A percentile compares a stretch with the other conserved stretches of the same genome.
Evolutionary conservation across 35 echinoderm and acorn worm species (phyloP).

Genomic region (Eucidaris tribuloides): DNA sequence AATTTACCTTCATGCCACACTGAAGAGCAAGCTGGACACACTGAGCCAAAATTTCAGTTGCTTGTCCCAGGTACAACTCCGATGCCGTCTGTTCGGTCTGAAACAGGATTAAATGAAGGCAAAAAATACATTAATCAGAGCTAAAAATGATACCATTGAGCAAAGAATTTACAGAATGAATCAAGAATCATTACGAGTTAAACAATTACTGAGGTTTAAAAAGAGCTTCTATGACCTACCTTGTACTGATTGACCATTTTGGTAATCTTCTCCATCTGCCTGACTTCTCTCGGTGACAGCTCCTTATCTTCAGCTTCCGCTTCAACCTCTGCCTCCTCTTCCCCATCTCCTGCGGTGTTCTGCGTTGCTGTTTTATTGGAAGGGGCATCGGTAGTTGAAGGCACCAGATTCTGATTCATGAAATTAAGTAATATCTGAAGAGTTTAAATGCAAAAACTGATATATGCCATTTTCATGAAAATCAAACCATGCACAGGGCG

Average conservation of each 20-base stretch:
- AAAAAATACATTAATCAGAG: too few relatives aligned
- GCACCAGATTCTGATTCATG: constrained; percentile 11
- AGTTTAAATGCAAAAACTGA: too few relatives aligned
- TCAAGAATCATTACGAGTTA: too few relatives aligned
- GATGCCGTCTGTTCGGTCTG: constrained; percentile 57
- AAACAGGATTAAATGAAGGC: too few relatives aligned
- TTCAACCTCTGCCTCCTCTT: constrained; percentile 27
- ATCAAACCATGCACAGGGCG: too few relatives aligned
- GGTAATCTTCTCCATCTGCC: background rate
- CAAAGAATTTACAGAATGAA: too few relatives aligned
- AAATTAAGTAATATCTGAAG: too few relatives aligned
- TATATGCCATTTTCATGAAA: too few relatives aligned
- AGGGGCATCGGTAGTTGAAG: background rate
- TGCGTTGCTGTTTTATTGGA: background rate
- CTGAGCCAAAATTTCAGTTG: constrained; percentile 72
- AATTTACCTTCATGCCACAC: constrained; percentile 52
- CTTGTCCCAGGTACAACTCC: constrained; percentile 71
- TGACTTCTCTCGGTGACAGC: background rate
- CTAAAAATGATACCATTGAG: too few relatives aligned
- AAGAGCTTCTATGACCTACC: too few relatives aligned
- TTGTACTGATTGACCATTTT: constrained; percentile 35
- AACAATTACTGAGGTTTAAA: too few relatives aligned
- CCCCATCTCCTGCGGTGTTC: background rate
- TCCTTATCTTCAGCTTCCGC: constrained; percentile 31
- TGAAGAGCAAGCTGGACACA: constrained; percentile 86